These are phyloP conservation scores for Odobenus rosmarus DNA, from an alignment of 2,113 vertebrate species.

Conservation along the genomic window DNA sequence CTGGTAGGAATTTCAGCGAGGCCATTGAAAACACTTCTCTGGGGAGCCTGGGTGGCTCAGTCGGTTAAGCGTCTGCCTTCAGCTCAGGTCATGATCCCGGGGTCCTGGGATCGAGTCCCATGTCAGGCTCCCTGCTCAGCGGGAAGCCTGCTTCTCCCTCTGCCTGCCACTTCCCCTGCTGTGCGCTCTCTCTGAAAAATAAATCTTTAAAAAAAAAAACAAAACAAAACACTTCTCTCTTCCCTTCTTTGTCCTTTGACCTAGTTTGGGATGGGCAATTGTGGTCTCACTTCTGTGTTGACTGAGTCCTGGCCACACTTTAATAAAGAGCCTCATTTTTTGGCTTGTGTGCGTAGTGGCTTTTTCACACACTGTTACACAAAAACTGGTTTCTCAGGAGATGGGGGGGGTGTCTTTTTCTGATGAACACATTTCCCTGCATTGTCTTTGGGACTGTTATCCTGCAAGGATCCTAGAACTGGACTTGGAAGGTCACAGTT, in stretches of 20 bases:
- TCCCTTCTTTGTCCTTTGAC: background rate
- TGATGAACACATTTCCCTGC: background rate
- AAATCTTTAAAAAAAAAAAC: too few relatives aligned
- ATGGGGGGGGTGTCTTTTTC: background rate
- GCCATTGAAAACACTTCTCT: background rate
- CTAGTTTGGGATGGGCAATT: background rate
- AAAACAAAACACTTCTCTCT: background rate
- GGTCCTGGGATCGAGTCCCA: too few relatives aligned
- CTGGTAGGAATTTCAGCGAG: background rate
- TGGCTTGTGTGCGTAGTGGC: background rate
- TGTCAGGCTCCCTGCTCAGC: too few relatives aligned
- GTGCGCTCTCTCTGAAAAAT: too few relatives aligned
- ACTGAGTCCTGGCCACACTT: background rate
- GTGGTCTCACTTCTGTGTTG: background rate
- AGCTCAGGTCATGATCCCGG: too few relatives aligned
- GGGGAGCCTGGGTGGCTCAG: too few relatives aligned
- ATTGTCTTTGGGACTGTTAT: background rate
- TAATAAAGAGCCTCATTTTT: background rate
- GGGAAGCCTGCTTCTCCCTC: too few relatives aligned
- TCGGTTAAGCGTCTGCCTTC: too few relatives aligned
- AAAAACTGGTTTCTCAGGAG: background rate
- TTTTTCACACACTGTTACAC: background rate
- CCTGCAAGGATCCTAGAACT: background rate
- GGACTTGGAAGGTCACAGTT: background rate
- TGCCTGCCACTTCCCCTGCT: too few relatives aligned